Conservation (phyloP, 2,888 invertebrate genomes). For the Machimus atricapillus region DNA sequence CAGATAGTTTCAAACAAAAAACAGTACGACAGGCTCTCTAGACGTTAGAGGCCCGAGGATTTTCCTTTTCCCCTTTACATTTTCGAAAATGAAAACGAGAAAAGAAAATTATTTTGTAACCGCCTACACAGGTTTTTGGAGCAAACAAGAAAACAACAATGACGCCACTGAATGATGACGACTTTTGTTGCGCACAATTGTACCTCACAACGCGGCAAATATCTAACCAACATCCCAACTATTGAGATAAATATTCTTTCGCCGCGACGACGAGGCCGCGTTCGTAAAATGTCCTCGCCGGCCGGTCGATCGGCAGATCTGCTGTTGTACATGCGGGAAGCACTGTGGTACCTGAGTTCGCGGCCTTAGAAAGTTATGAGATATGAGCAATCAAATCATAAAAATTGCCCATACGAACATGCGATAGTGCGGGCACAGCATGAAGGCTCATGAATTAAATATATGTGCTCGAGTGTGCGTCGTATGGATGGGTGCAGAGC, state of each 20-base stretch:
- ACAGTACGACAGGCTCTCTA: not conserved
- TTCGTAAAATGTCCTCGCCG: not conserved
- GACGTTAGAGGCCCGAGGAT: not conserved
- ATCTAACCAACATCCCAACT: not conserved
- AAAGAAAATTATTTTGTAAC: conserved; percentile 36
- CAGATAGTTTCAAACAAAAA: not conserved
- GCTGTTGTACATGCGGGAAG: not conserved
- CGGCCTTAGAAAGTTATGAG: conserved; percentile 39
- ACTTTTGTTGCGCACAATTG: not conserved
- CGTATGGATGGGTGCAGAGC: not conserved
- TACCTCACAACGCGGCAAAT: not conserved
- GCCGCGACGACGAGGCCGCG: not conserved
- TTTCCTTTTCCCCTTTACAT: not conserved
- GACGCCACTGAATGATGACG: not conserved
- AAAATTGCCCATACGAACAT: conserved; percentile 8
- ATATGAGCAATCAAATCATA: conserved; percentile 18
- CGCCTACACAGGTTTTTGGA: conserved; percentile 33
- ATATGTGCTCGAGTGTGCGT: not conserved
- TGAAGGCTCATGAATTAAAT: conserved; percentile 31
- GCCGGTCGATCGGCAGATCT: not conserved
- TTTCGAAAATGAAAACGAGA: conserved; percentile 23
- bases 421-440: conserved; percentile 25
- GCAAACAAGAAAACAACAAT: conserved; percentile 12
- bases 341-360: not conserved
- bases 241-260: not conserved